Evolutionary conservation across 2,797 vertebrate genomes (phyloP), one percentile per base, ranked within the genome.

Genomic region (Acomys russatus): DNA sequence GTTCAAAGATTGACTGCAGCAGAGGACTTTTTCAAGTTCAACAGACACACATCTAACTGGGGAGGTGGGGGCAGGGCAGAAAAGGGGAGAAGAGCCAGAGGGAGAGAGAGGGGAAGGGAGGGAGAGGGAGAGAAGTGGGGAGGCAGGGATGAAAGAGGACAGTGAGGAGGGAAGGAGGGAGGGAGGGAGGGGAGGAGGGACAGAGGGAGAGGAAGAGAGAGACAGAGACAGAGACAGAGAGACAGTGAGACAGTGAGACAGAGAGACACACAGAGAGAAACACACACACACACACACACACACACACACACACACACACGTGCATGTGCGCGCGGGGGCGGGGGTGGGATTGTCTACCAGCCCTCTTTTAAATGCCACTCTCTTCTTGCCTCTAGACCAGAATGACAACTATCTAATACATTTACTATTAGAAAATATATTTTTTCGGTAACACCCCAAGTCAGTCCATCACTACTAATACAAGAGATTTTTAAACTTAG

Each of bases 1-100:
- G 95, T 98, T 98, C 93, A 97, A 97, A 97, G 64, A 94, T 10
- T 3, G 7, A 85, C 30, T 71, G 64, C 30, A 86, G 83, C 74
- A 85, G 91, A 89, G 25, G 12, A 88, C 97, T 94, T 87, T 66
- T 51, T 76, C 64, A 94, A 87, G 79, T 94, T 97, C 66, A 94
- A 88, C 68, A 51, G 44, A 92, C 51, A 92, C 20, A 44, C 71
- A 76, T 56, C 64, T 79, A 79, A 74, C n/a, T 68, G 33, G 3
- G 64, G 17, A 38, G 35, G 22, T 49, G 2, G 18, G 44, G 68
- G 11, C 18, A 70, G 10, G 30, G 51, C 56, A 44, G 18, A 51
- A 18, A 23, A 38, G 23, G 35, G 14, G 44, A 28, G 74, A 3
- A 28, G 38, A 51, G 15, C 5, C 15, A 5, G 17, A 61, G 61